Percentiles rank a stretch among this genome's conserved stretches.
Evolutionary conservation across 2,888 invertebrate genomes (phyloP).

Genomic region (Selenia dentaria): DNA sequence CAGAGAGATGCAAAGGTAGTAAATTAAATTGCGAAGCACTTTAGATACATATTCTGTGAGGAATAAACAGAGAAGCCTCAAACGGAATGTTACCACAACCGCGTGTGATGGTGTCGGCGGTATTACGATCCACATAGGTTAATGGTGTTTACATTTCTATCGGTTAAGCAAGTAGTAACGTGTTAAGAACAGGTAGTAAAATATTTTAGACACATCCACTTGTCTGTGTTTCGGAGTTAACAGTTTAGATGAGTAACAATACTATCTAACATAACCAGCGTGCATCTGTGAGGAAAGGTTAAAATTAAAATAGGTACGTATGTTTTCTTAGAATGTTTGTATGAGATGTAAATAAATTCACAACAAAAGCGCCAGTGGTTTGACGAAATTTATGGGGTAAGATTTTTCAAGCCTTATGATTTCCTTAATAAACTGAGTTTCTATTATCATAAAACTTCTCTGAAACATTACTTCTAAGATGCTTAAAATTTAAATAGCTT

Average conservation of each 20-base stretch:
- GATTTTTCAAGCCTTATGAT: background rate
- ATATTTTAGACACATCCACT: constrained; percentile 8
- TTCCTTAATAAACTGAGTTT: no score
- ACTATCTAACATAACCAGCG: background rate
- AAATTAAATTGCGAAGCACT: constrained; percentile 29
- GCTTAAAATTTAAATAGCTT: no score
- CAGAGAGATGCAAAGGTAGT: constrained; percentile 25
- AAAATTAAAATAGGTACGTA: no score
- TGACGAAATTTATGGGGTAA: background rate
- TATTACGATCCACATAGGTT: constrained; percentile 27
- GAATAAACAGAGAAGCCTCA: constrained; percentile 25
- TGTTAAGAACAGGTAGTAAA: constrained; percentile 16
- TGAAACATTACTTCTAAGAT: no score
- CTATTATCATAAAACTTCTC: no score
- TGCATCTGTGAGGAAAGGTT: background rate
- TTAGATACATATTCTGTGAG: constrained; percentile 22
- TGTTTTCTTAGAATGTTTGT: no score
- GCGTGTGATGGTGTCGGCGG: constrained; percentile 17
- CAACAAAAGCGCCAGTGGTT: background rate
- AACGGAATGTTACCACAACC: constrained; percentile 25
- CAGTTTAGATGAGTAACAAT: background rate
- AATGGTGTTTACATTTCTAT: constrained; percentile 29
- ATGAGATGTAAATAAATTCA: background rate
- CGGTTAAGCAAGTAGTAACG: constrained; percentile 22
- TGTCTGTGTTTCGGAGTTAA: constrained; percentile 5